Conservation (phyloP, 1,140 invertebrate genomes). For the Cyclina sinensis region DNA sequence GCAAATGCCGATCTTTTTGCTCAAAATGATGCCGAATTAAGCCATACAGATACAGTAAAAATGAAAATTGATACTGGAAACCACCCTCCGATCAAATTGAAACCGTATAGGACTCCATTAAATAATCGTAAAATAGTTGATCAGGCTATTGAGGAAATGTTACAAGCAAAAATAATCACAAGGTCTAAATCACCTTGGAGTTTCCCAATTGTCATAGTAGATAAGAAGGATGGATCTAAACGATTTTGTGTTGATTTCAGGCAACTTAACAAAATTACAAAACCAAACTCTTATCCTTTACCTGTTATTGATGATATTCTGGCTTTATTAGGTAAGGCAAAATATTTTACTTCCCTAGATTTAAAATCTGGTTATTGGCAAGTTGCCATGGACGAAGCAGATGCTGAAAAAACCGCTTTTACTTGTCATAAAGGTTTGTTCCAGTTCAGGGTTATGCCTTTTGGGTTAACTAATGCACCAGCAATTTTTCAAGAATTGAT, state of each 20-base stretch:
- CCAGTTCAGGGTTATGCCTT: constrained; percentile 71
- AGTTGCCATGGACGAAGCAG: constrained; percentile 44
- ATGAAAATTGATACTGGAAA: constrained; percentile 68
- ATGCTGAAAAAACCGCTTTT: constrained; percentile 65
- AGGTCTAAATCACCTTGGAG: background rate
- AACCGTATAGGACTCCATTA: constrained; percentile 67
- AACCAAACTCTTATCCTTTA: constrained; percentile 70
- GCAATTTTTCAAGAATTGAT: constrained; percentile 78
- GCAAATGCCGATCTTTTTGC: constrained; percentile 1
- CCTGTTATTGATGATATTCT: constrained; percentile 80
- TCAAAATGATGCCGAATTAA: constrained; percentile 3
- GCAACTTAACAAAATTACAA: constrained; percentile 12
- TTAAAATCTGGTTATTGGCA: constrained; percentile 53
- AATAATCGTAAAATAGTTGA: constrained; percentile 57
- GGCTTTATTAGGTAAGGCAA: constrained; percentile 52
- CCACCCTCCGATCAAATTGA: constrained; percentile 59
- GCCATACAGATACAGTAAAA: background rate
- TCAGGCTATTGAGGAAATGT: constrained; percentile 66
- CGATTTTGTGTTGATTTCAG: constrained; percentile 37
- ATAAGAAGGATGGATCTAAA: constrained; percentile 34
- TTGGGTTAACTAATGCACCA: constrained; percentile 72
- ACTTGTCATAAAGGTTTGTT: constrained; percentile 49
- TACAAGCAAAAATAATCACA: constrained; percentile 65
- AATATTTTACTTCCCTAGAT: constrained; percentile 71
- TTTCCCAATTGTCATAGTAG: constrained; percentile 19